phyloP scores from a whole-genome alignment of 2,113 vertebrate species.

The Gallinago media region DNA sequence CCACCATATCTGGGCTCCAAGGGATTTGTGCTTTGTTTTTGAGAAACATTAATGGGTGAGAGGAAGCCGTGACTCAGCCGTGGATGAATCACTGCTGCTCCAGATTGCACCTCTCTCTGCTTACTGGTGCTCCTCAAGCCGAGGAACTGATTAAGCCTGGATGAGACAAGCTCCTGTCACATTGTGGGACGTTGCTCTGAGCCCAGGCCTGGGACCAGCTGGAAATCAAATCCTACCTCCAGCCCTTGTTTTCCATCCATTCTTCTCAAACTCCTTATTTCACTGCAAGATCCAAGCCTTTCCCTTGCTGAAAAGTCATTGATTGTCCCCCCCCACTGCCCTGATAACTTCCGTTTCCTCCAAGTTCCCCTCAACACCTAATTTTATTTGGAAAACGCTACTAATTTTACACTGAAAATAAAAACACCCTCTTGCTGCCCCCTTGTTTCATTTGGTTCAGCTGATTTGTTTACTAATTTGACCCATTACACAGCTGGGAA shows the following conservation, averaged over 20 bases:
- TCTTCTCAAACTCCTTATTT: neutral
- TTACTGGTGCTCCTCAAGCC: neutral
- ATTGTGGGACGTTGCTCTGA: neutral
- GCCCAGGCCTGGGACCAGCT: neutral
- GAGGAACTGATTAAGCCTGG: neutral
- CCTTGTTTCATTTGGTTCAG: neutral
- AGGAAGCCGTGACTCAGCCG: conserved; percentile 38
- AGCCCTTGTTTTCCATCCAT: neutral
- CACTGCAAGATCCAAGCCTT: neutral
- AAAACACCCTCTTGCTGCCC: neutral
- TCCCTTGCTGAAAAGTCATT: neutral
- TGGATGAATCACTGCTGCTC: conserved; percentile 30
- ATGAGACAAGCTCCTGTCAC: neutral
- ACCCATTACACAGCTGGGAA: neutral
- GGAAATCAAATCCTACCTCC: neutral
- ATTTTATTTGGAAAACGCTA: neutral
- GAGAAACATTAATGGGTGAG: neutral
- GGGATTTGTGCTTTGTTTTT: neutral
- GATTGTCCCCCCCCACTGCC: no score
- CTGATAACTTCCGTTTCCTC: neutral
- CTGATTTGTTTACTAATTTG: neutral
- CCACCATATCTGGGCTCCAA: neutral
- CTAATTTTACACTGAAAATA: neutral
- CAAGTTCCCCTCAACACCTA: neutral
- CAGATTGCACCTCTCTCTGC: neutral